Evolutionary conservation across 2,888 invertebrate species (phyloP).

Genomic region (Venusia cambrica): DNA sequence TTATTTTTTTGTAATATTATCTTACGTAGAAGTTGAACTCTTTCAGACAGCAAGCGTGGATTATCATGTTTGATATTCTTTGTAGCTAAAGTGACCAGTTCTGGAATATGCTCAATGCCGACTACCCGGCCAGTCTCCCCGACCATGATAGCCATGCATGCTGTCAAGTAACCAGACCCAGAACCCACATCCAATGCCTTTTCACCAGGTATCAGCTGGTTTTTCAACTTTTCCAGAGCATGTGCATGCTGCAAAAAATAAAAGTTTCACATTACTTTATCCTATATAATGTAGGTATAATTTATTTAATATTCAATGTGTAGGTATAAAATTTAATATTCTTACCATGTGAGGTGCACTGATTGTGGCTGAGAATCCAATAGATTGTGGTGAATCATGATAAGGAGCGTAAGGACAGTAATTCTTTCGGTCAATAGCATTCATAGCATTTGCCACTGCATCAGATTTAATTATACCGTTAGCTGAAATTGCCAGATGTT

Average conservation of each 20-base stretch:
- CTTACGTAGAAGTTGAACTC: conserved; percentile 86
- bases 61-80: conserved; percentile 89
- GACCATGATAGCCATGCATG: conserved; percentile 93
- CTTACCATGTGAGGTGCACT: conserved; percentile 97
- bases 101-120: conserved; percentile 95
- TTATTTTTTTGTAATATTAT: no score
- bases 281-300: no score
- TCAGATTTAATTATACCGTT: conserved; percentile 90
- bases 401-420: conserved; percentile 91
- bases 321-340: no score
- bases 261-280: neutral
- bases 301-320: neutral
- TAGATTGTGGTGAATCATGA: conserved; percentile 94
- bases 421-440: conserved; percentile 89
- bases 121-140: conserved; percentile 85
- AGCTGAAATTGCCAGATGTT: no score
- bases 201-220: conserved; percentile 88
- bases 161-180: conserved; percentile 95
- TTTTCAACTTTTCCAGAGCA: conserved; percentile 91
- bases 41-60: conserved; percentile 84
- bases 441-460: conserved; percentile 90
- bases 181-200: conserved; percentile 95
- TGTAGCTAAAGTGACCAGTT: conserved; percentile 87
- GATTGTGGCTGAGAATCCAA: conserved; percentile 97
- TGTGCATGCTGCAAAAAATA: conserved; percentile 88